Evolutionary conservation across 2,888 invertebrate genomes (phyloP).

Genomic region (Nomada flava): DNA sequence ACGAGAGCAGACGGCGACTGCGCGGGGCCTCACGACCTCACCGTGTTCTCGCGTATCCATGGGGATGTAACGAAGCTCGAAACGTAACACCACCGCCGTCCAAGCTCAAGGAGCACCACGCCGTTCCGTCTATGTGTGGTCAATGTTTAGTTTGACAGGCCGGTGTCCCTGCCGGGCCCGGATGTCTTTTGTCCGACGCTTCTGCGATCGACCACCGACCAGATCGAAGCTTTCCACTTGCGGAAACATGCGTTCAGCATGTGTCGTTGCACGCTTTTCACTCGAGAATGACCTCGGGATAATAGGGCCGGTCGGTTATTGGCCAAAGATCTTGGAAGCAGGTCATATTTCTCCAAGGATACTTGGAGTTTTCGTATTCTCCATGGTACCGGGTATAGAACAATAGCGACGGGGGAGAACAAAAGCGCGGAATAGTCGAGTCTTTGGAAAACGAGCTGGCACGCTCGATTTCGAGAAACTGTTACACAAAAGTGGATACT

Average conservation of each 20-base stretch:
- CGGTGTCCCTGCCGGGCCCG: constrained; percentile 62
- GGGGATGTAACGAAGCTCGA: constrained; percentile 69
- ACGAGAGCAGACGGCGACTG: constrained; percentile 56
- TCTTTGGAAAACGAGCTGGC: background rate
- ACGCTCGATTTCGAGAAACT: background rate
- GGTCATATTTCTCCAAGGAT: constrained; percentile 47
- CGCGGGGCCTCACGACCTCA: constrained; percentile 54
- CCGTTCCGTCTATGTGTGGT: constrained; percentile 69
- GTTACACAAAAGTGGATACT: background rate
- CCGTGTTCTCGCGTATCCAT: constrained; percentile 70
- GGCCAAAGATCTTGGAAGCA: constrained; percentile 44
- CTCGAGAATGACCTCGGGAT: background rate
- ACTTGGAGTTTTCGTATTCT: constrained; percentile 21
- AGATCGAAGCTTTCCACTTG: constrained; percentile 57
- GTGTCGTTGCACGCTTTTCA: constrained; percentile 68
- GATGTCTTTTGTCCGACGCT: constrained; percentile 61
- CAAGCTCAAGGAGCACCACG: constrained; percentile 1
- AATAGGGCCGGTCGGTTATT: constrained; percentile 47
- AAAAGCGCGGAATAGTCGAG: constrained; percentile 1
- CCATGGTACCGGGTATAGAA: background rate
- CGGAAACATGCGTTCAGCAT: constrained; percentile 75
- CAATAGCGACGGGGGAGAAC: background rate
- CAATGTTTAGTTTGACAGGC: constrained; percentile 77
- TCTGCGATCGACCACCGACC: background rate
- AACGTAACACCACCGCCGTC: constrained; percentile 71